These are phyloP conservation scores for Alaudala cheleensis DNA, from an alignment of 2,113 vertebrate species.

Conservation along the genomic window DNA sequence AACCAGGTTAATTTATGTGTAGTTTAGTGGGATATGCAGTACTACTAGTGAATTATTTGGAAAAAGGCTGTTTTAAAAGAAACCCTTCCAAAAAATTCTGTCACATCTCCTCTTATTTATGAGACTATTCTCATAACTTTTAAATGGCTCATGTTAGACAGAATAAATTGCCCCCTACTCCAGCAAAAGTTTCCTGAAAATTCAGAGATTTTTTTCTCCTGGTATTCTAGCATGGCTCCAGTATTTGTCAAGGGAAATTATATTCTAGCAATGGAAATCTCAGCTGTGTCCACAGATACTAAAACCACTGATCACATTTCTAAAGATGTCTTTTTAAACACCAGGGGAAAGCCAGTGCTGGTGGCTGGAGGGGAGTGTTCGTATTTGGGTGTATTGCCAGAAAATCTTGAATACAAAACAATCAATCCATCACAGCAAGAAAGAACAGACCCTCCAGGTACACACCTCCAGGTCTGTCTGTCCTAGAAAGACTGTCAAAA, in stretches of 20 bases:
- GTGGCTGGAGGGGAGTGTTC: rapidly evolving
- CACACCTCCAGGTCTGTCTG: background rate
- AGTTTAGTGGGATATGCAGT: background rate
- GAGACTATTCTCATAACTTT: background rate
- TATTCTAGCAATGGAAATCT: background rate
- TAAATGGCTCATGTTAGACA: background rate
- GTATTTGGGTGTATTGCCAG: rapidly evolving
- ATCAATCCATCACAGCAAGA: background rate
- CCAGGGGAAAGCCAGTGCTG: background rate
- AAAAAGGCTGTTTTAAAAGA: background rate
- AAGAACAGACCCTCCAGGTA: background rate
- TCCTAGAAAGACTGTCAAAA: background rate
- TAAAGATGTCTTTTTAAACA: background rate
- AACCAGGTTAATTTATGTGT: background rate
- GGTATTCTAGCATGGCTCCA: background rate
- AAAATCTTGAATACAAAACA: rapidly evolving
- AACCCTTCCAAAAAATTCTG: background rate
- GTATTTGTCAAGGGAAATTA: background rate
- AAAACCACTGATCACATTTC: background rate
- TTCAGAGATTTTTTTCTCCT: background rate
- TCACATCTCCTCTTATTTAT: background rate
- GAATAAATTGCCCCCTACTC: background rate
- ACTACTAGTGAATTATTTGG: background rate
- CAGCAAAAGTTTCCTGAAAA: background rate
- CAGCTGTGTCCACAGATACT: background rate